Evolutionary conservation across 2,113 vertebrate genomes (phyloP).

Genomic region (Bettongia penicillata): DNA sequence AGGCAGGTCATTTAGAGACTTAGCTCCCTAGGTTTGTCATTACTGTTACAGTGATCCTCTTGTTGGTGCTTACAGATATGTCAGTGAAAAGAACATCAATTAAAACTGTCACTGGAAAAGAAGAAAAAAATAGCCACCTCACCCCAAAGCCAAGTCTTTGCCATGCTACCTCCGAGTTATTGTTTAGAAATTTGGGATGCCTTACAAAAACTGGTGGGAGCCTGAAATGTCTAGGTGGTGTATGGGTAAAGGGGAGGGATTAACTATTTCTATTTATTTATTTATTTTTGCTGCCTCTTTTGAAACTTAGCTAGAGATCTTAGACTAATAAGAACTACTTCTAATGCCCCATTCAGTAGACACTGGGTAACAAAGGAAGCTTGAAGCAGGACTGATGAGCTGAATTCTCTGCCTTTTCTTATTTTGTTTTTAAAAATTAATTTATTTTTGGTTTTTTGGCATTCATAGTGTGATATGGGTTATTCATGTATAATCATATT

Average conservation of each 20-base stretch:
- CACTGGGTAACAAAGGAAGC: neutral
- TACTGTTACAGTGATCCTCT: constrained; percentile 27
- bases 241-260: neutral
- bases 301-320: neutral
- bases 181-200: neutral
- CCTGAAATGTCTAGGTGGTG: neutral
- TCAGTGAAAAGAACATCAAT: constrained; percentile 1
- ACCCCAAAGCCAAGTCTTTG: neutral
- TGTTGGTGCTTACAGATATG: neutral
- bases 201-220: neutral
- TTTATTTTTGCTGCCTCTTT: neutral
- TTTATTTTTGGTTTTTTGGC: too few relatives aligned
- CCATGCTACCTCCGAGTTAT: neutral
- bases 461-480: too few relatives aligned
- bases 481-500: too few relatives aligned
- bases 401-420: neutral
- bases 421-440: too few relatives aligned
- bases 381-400: neutral
- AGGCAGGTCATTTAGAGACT: constrained; percentile 26
- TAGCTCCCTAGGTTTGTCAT: constrained; percentile 25
- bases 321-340: neutral
- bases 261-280: neutral
- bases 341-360: neutral
- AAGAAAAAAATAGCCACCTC: constrained; percentile 18
- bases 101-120: constrained; percentile 49